phyloP scores from a whole-genome alignment of 2,888 invertebrate genomes.

The Platycnemis pennipes region DNA sequence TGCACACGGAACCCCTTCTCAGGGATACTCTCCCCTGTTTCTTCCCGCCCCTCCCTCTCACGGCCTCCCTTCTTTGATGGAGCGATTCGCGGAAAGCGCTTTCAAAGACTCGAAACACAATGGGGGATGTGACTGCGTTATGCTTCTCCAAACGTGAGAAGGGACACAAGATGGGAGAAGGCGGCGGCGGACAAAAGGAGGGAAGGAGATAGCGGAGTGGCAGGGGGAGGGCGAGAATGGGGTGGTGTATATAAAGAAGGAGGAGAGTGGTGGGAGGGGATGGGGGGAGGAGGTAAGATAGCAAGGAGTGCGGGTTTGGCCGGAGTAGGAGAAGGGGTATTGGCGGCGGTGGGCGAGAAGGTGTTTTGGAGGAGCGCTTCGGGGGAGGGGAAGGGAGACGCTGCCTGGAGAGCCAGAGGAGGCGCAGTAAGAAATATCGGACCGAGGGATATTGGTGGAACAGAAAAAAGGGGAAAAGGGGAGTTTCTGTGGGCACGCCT shows the following conservation, averaged over 20 bases:
- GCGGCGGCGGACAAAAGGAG: conserved; percentile 28
- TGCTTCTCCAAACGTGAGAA: conserved; percentile 66
- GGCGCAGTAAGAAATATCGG: not conserved
- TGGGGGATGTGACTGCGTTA: conserved; percentile 66
- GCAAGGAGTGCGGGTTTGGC: no score
- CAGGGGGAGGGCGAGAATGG: no score
- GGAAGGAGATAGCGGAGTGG: not conserved
- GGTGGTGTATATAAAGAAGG: not conserved
- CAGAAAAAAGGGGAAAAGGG: not conserved
- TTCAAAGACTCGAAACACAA: conserved; percentile 63
- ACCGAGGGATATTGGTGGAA: not conserved
- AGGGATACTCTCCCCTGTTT: not conserved
- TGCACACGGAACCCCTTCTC: conserved; percentile 56
- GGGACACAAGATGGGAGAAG: conserved; percentile 39
- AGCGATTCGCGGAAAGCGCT: conserved; percentile 59
- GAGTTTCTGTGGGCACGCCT: not conserved
- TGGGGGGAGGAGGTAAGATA: not conserved
- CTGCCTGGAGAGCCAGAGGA: not conserved
- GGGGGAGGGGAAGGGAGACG: not conserved
- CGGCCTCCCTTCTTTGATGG: conserved; percentile 37
- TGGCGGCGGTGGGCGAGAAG: no score
- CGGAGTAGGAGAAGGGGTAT: no score
- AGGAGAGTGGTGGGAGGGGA: not conserved
- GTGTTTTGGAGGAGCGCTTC: no score
- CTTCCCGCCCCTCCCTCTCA: not conserved